phyloP scores from a whole-genome alignment of 2,888 invertebrate genomes.

The Pemphredon lugubris region DNA sequence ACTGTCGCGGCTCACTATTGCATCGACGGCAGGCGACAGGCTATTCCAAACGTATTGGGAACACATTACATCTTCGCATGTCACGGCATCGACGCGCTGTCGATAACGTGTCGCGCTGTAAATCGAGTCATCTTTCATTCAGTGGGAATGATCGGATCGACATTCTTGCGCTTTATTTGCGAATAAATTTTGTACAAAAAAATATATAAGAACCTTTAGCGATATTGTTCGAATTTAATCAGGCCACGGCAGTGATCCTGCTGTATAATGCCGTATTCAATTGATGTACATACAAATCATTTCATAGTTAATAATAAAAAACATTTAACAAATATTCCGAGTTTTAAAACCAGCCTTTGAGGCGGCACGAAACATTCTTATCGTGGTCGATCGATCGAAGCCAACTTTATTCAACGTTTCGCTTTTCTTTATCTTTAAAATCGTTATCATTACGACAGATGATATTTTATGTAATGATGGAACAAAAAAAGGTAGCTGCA shows the following conservation, averaged over 20 bases:
- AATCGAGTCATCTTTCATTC: constrained; percentile 58
- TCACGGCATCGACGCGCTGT: constrained; percentile 21
- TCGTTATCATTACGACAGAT: too few relatives aligned
- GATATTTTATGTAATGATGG: constrained; percentile 23
- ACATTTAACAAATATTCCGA: constrained; percentile 67
- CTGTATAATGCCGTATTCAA: constrained; percentile 62
- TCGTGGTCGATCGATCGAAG: constrained; percentile 21
- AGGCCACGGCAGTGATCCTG: constrained; percentile 26
- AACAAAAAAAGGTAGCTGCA: constrained; percentile 11
- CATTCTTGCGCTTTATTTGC: constrained; percentile 52
- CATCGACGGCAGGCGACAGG: constrained; percentile 17
- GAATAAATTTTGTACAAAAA: constrained; percentile 64
- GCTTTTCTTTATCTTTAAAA: constrained; percentile 28
- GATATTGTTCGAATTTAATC: constrained; percentile 45
- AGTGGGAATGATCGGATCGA: constrained; percentile 35
- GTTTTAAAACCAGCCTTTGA: constrained; percentile 33
- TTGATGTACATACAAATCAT: constrained; percentile 75
- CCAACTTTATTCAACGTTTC: constrained; percentile 28
- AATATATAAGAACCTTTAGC: constrained; percentile 45
- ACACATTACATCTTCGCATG: constrained; percentile 36
- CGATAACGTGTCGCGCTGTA: constrained; percentile 43
- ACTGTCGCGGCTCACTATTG: constrained; percentile 40
- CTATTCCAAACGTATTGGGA: constrained; percentile 39
- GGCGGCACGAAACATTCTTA: constrained; percentile 21
- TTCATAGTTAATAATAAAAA: constrained; percentile 74